Evolutionary conservation across 2,797 vertebrate genomes (phyloP).

Genomic region (Mormyrus proboscirostris): DNA sequence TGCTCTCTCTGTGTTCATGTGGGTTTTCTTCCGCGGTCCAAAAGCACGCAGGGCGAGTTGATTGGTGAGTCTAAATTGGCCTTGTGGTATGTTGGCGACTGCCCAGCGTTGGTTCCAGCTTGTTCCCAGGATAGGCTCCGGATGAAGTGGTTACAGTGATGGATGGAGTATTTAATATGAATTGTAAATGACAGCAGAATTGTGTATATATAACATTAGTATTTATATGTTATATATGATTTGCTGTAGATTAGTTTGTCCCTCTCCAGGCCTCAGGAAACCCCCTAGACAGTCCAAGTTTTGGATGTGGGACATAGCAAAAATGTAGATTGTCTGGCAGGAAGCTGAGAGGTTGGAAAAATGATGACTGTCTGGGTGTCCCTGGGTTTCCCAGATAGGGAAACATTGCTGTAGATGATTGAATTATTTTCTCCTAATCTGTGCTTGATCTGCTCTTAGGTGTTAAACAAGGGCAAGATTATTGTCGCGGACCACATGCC

Average conservation of each 20-base stretch:
- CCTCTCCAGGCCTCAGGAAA: neutral
- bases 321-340: neutral
- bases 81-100: too few species aligned
- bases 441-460: slow-evolving; percentile 37
- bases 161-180: neutral
- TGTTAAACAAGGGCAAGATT: slow-evolving; percentile 62
- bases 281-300: neutral
- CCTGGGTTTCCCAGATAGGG: neutral
- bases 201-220: neutral
- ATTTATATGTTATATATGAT: neutral
- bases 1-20: too few species aligned
- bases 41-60: too few species aligned
- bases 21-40: too few species aligned
- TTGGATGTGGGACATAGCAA: neutral
- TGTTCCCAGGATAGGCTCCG: too few species aligned
- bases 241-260: neutral
- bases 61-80: too few species aligned
- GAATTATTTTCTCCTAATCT: neutral
- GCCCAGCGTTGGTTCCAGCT: too few species aligned
- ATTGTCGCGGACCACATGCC: slow-evolving; percentile 20
- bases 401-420: neutral
- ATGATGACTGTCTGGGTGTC: neutral
- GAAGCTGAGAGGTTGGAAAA: neutral
- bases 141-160: too few species aligned
- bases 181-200: neutral